Percentiles rank a stretch among this genome's conserved stretches.
These are phyloP conservation scores for Xenops minutus DNA, from an alignment of 2,797 vertebrate species.

Conservation along the genomic window DNA sequence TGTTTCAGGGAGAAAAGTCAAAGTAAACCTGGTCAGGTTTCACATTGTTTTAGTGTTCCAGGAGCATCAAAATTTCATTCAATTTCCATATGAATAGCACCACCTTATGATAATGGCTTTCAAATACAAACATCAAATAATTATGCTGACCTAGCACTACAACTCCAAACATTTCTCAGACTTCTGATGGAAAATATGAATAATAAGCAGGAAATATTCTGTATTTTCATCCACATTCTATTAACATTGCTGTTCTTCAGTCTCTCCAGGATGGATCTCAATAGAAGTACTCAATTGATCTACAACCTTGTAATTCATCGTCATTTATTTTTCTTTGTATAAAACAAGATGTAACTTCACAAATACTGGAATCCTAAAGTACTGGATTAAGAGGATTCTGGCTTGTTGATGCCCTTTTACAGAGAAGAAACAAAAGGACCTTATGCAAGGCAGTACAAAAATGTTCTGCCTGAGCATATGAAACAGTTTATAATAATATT, in stretches of 20 bases:
- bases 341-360: conserved; percentile 14
- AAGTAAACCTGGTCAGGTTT: background rate
- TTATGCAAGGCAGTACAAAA: conserved; percentile 49
- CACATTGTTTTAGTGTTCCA: background rate
- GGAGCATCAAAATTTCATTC: background rate
- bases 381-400: conserved; percentile 39
- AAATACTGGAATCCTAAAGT: background rate
- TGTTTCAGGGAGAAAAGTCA: background rate
- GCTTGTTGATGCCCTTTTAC: background rate
- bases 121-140: background rate
- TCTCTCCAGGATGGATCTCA: conserved; percentile 17
- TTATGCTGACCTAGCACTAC: background rate
- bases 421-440: conserved; percentile 4
- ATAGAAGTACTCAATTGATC: conserved; percentile 51
- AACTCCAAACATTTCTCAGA: background rate
- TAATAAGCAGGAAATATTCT: background rate
- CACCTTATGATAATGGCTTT: background rate
- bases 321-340: conserved; percentile 61
- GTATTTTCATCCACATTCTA: conserved; percentile 9
- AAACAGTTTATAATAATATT: conserved; percentile 40
- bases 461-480: background rate
- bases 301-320: conserved; percentile 35
- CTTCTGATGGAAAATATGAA: conserved; percentile 6
- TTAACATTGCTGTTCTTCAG: background rate
- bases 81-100: background rate